Percentiles rank a stretch among this genome's conserved stretches.
Conservation (phyloP, 2,113 vertebrate species). For the Himantopus leucocephalus region DNA sequence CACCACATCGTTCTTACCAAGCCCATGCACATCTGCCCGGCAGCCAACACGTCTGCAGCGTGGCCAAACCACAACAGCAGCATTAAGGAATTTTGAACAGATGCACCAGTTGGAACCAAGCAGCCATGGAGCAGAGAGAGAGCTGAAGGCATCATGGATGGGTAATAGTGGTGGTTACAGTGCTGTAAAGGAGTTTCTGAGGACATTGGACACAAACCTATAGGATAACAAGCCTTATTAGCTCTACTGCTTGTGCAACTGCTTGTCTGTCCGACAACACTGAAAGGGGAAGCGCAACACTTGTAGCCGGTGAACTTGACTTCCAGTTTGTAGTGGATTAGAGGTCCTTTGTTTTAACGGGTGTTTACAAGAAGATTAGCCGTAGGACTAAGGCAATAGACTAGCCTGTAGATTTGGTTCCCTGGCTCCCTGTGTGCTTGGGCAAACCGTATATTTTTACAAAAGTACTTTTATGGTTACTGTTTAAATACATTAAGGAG, state of each 20-base stretch:
- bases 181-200: background rate
- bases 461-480: background rate
- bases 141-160: background rate
- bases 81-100: background rate
- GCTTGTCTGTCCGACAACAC: background rate
- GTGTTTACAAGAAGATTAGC: background rate
- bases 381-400: background rate
- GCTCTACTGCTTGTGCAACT: background rate
- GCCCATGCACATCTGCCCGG: background rate
- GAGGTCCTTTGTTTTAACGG: background rate
- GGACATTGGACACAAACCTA: background rate
- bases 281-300: background rate
- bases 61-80: background rate
- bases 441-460: background rate
- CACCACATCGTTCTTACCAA: background rate
- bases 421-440: background rate
- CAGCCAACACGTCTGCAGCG: fast-evolving
- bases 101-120: background rate
- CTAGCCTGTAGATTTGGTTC: background rate
- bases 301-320: background rate
- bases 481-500: background rate
- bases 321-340: background rate
- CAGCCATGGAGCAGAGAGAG: background rate
- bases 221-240: background rate
- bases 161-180: background rate